These are phyloP conservation scores for Drosophila infuscata DNA, from an alignment of 2,888 invertebrate species.

Conservation along the genomic window DNA sequence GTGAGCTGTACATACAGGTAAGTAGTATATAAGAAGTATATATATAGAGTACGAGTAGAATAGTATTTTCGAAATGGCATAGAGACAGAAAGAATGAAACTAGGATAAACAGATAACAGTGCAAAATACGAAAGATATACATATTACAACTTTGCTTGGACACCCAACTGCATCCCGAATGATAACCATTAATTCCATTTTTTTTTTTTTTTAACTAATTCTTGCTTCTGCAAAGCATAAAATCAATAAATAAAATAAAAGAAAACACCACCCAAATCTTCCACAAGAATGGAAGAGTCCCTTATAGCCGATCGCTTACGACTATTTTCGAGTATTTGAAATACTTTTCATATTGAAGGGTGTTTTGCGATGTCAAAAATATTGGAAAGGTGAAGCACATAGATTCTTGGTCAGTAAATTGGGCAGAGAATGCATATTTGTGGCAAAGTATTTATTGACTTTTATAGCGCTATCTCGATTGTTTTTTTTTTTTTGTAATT, in stretches of 20 bases:
- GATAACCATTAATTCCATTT: slow-evolving; percentile 17
- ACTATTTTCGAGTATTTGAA: background rate
- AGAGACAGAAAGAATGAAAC: slow-evolving; percentile 47
- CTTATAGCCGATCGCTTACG: background rate
- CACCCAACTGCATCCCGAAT: slow-evolving; percentile 28
- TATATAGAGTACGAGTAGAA: slow-evolving; percentile 8
- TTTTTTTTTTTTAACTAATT: background rate
- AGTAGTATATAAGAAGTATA: slow-evolving; percentile 16
- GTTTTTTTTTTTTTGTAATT: background rate
- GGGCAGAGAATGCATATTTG: slow-evolving; percentile 20
- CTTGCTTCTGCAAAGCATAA: slow-evolving; percentile 35
- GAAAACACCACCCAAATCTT: slow-evolving; percentile 29
- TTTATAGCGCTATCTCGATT: slow-evolving; percentile 4
- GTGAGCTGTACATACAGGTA: slow-evolving; percentile 47
- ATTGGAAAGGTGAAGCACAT: slow-evolving; percentile 47
- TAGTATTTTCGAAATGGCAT: slow-evolving; percentile 35
- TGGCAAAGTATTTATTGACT: background rate
- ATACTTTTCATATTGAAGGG: slow-evolving; percentile 1
- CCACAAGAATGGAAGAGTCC: slow-evolving; percentile 6
- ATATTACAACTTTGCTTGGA: slow-evolving; percentile 47
- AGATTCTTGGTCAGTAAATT: slow-evolving; percentile 73
- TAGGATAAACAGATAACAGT: slow-evolving; percentile 57
- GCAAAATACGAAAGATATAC: slow-evolving; percentile 62
- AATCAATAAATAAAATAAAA: background rate
- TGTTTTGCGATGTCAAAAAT: slow-evolving; percentile 18